phyloP scores from a whole-genome alignment of 2,888 invertebrate species.

The Deilephila porcellus region DNA sequence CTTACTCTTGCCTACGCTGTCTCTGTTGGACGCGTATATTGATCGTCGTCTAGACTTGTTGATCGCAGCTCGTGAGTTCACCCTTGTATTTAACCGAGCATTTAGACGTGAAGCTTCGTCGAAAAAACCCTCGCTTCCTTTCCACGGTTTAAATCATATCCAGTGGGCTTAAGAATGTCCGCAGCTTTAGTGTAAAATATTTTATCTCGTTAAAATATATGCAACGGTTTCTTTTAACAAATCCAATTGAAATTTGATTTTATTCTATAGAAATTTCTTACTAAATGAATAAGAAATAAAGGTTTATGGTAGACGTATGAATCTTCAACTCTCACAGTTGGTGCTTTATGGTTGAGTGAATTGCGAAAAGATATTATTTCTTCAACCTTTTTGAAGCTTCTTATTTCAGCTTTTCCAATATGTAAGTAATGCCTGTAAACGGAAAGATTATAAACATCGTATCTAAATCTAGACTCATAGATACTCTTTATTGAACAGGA shows the following conservation, averaged over 20 bases:
- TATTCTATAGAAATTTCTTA: neutral
- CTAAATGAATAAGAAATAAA: neutral
- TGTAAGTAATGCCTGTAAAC: neutral
- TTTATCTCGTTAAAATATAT: neutral
- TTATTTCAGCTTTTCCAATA: neutral
- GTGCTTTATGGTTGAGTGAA: neutral
- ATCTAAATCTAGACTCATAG: neutral
- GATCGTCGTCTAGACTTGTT: slow-evolving; percentile 84
- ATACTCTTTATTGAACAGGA: neutral
- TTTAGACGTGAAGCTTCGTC: slow-evolving; percentile 37
- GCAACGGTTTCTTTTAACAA: neutral
- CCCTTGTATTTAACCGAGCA: slow-evolving; percentile 54
- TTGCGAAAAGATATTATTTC: neutral
- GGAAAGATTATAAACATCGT: neutral
- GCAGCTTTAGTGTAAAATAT: neutral
- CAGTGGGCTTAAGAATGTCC: too few species aligned
- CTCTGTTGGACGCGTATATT: slow-evolving; percentile 72
- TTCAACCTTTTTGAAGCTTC: neutral
- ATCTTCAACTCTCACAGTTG: neutral
- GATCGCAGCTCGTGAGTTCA: slow-evolving; percentile 67
- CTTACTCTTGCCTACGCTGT: slow-evolving; percentile 58
- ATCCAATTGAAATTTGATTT: neutral
- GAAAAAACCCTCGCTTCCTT: slow-evolving; percentile 35
- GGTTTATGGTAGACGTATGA: too few species aligned
- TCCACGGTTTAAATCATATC: slow-evolving; percentile 24